These are phyloP conservation scores for Noctua janthina DNA, from an alignment of 2,888 invertebrate species.

Conservation along the genomic window DNA sequence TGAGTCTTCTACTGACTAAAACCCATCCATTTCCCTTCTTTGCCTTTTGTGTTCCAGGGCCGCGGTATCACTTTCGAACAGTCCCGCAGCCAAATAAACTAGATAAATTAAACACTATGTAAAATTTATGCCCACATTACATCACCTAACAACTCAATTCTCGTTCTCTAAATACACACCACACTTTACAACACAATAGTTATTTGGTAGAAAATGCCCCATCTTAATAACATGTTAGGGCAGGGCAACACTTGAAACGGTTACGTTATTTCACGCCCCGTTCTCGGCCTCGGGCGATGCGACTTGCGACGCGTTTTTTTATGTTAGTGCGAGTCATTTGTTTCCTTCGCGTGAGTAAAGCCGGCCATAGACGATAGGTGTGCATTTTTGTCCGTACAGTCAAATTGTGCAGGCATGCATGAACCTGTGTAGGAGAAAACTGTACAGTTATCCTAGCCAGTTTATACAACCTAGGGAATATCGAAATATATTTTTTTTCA, in stretches of 20 bases:
- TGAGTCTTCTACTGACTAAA: no score
- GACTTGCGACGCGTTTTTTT: background rate
- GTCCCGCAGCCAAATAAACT: no score
- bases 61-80: no score
- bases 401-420: background rate
- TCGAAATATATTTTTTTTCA: background rate
- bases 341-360: background rate
- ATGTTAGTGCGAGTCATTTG: background rate
- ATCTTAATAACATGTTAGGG: slow-evolving; percentile 51
- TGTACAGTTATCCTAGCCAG: background rate
- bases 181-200: slow-evolving; percentile 28
- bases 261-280: slow-evolving; percentile 29
- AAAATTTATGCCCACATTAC: slow-evolving; percentile 22
- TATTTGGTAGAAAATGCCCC: slow-evolving; percentile 42
- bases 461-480: background rate
- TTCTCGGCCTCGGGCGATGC: background rate
- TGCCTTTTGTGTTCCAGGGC: no score
- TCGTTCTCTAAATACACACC: slow-evolving; percentile 24
- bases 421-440: background rate
- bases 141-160: slow-evolving; percentile 37
- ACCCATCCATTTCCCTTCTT: no score
- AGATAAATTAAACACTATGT: slow-evolving; percentile 21
- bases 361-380: background rate
- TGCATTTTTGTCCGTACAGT: background rate
- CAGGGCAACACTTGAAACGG: slow-evolving; percentile 8